A percentile compares a stretch with the other conserved stretches of the same genome.
Evolutionary conservation across 2,888 invertebrate genomes (phyloP).

Genomic region (Muscina levida): DNA sequence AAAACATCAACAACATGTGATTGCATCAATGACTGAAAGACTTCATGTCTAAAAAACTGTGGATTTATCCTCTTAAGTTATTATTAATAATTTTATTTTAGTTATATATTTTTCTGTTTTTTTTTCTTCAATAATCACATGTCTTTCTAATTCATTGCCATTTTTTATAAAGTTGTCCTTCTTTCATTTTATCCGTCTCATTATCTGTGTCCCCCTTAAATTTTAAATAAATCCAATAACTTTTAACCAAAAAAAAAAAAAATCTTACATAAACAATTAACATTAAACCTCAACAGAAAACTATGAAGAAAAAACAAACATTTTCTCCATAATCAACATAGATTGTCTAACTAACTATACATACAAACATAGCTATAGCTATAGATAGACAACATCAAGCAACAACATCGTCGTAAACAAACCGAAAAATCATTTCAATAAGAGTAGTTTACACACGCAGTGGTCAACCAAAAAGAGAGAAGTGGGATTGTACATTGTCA

Average conservation of each 20-base stretch:
- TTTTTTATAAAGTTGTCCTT: constrained; percentile 20
- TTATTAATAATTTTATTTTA: too few relatives aligned
- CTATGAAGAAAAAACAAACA: constrained; percentile 62
- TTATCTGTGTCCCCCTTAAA: not conserved
- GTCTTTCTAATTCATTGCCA: constrained; percentile 28
- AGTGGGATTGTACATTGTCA: constrained; percentile 82
- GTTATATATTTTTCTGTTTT: too few relatives aligned
- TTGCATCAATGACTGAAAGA: too few relatives aligned
- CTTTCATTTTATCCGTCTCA: not conserved
- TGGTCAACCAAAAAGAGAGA: constrained; percentile 73
- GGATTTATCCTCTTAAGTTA: too few relatives aligned
- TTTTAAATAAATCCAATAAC: not conserved
- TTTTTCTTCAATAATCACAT: constrained; percentile 33
- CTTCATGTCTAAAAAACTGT: too few relatives aligned
- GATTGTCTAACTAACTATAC: constrained; percentile 29
- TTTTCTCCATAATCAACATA: too few relatives aligned
- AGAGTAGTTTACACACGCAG: constrained; percentile 80
- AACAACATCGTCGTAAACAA: constrained; percentile 66
- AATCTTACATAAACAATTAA: not conserved
- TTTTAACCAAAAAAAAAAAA: not conserved
- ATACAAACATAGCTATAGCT: constrained; percentile 8
- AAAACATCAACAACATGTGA: too few relatives aligned
- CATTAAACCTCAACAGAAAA: constrained; percentile 5
- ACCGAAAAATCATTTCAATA: constrained; percentile 78
- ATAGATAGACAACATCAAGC: constrained; percentile 9